These are phyloP conservation scores for Phylloscopus trochiloides DNA, from an alignment of 2,113 vertebrate genomes.

Conservation along the genomic window DNA sequence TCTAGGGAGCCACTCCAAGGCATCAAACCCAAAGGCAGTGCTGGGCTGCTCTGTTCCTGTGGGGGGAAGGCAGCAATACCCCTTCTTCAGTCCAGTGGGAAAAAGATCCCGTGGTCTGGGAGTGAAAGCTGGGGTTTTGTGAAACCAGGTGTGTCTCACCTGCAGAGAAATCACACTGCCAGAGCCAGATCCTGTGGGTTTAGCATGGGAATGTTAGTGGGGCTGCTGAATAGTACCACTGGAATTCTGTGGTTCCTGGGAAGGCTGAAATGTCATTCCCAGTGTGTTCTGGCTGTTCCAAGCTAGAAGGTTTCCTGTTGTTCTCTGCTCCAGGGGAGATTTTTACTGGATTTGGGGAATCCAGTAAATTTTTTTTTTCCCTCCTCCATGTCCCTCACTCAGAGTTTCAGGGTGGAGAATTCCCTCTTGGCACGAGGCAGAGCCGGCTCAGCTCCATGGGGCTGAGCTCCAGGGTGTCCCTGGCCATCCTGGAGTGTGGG, in stretches of 20 bases:
- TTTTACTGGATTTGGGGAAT: no score
- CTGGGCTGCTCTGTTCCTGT: not conserved
- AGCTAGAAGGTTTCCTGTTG: not conserved
- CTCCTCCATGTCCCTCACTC: accelerated
- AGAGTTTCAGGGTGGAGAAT: not conserved
- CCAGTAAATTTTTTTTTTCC: no score
- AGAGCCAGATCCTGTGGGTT: not conserved
- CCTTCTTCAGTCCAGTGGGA: not conserved
- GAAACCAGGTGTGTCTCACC: accelerated
- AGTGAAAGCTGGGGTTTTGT: not conserved
- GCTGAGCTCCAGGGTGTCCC: not conserved
- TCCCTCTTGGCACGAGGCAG: not conserved
- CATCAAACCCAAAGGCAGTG: not conserved
- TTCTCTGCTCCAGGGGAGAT: no score
- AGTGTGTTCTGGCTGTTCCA: not conserved
- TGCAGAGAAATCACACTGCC: accelerated
- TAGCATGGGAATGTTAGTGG: not conserved
- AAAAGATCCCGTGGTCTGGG: accelerated
- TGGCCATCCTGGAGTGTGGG: not conserved
- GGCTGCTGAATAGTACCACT: accelerated
- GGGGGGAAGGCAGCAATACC: not conserved
- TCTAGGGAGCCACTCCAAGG: not conserved
- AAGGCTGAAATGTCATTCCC: not conserved
- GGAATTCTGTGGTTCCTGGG: accelerated
- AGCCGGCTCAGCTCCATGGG: accelerated